Base-by-base conservation (phyloP, 2,888 invertebrate genomes). In the Meteorus colon region DNA sequence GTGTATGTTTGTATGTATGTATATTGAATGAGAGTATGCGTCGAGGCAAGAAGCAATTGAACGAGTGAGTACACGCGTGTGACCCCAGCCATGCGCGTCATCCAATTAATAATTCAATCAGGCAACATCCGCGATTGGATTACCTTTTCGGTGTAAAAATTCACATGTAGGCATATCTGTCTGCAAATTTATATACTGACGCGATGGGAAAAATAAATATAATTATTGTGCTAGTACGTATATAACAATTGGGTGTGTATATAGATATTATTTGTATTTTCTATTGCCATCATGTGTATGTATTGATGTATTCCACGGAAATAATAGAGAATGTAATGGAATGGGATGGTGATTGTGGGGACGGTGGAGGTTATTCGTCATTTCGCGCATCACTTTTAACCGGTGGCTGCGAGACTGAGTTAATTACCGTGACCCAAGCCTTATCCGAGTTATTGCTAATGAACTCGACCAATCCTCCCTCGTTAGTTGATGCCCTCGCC, bases 51-150 rank as follows among this genome's bases (percentile, higher is more conserved):
- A 66, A 62, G 69, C 72, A 68, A 76, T 76, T 76, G 72, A 72
- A 72, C 71, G 73, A 74, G 68, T 59, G 71, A 68, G 77, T 79
- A 79, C 76, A 82, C 83, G 83, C 83, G 83, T 84, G 86, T 83
- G 85, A 86, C 83, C 84, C 82, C 79, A 75, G 79, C 83, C 84
- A 82, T 82, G 83, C 84, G 84, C 84, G 84, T 88, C 88, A 85
- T 87, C 87, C 88, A 84, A 89, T 89, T 89, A 88, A 87, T 88
- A 89, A 89, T 89, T 87, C 88, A 87, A 88, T 89, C 87, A 88
- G 86, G 85, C 86, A 83, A 83, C 68, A 73, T 84, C 55, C 55
- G 82, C 86, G 86, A 88, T 88, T 87, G 84, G 84, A 88, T 88
- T 89, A 88, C 83, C 83, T 83, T 85, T 83, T 81, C 82, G 81